Conservation (phyloP, 2,797 vertebrate species). For the Arrhamphus sclerolepis region DNA sequence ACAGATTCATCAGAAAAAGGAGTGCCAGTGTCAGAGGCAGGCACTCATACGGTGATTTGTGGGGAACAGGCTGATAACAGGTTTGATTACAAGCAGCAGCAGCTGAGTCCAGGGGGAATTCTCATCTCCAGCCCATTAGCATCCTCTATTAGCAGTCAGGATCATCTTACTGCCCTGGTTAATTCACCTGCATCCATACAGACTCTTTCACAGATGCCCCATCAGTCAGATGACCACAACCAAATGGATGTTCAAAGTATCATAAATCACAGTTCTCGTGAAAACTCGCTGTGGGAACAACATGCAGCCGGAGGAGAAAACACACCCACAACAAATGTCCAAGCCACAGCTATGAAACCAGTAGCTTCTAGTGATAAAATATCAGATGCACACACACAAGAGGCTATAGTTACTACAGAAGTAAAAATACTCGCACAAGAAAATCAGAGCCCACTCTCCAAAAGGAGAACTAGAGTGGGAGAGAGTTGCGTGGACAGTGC, state of each 20-base stretch:
- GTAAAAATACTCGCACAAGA: conserved; percentile 50
- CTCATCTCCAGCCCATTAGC: conserved; percentile 44
- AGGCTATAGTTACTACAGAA: conserved; percentile 54
- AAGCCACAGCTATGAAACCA: conserved; percentile 55
- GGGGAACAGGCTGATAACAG: conserved; percentile 53
- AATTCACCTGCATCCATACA: conserved; percentile 59
- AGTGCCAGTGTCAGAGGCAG: conserved; percentile 25
- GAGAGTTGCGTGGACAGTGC: conserved; percentile 64
- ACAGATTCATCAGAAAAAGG: conserved; percentile 24
- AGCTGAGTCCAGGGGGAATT: conserved; percentile 69
- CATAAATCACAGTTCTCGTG: conserved; percentile 39
- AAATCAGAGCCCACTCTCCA: conserved; percentile 53
- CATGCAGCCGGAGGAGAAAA: conserved; percentile 44
- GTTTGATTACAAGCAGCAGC: conserved; percentile 65
- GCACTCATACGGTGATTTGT: conserved; percentile 27
- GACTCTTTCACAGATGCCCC: conserved; percentile 40
- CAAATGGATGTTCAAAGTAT: conserved; percentile 39
- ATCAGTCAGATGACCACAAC: conserved; percentile 63
- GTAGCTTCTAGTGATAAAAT: conserved; percentile 35
- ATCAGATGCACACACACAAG: conserved; percentile 52
- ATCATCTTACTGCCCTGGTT: conserved; percentile 72
- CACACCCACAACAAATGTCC: conserved; percentile 55
- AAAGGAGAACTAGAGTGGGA: conserved; percentile 69
- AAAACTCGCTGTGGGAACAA: conserved; percentile 49
- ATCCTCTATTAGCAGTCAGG: conserved; percentile 46